Base-by-base conservation (phyloP, 2,797 vertebrate genomes). In the Chloroceryle inda region DNA sequence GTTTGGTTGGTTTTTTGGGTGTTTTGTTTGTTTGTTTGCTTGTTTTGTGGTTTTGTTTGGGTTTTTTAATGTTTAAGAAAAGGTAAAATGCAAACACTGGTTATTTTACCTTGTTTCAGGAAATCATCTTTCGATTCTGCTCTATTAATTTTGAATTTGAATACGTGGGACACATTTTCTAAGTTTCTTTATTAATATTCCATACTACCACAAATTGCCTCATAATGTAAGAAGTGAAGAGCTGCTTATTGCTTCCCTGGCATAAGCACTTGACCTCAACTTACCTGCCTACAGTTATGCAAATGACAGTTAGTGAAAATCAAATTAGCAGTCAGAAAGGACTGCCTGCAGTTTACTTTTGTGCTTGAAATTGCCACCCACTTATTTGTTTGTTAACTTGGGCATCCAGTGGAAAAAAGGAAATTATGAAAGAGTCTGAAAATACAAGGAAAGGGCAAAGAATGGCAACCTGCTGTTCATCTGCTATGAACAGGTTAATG, bases 311-410 rank as follows among this genome's bases (percentile, higher is more conserved):
- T 74, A 94, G 85, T 87, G 93, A 96, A 96, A 96, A 96, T 90
- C 67, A 94, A 92, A 94, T 86, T 69, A 93, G 88, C 74, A 50
- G 29, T 85, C 77, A 67, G 72, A 96, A 92, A 95, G 20, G 47
- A 77, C 92, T 93, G 75, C 72, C 35, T 78, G 45, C 77, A 76
- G 27, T 35, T 92, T 88, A 50, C 35, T 53, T 96, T 88, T 94
- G 61, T 93, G 31, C 76, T 68, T 91, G 52, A 80, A 89, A 81
- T 61, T 95, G 71, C 83, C 90, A 88, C 61, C 64, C 52, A 68
- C 77, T 94, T 97, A 81, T 81, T 93, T 96, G 61, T 92, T 95
- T 92, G 59, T 94, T 96, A 94, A 96, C 50, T 77, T 58, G 59
- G 77, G 62, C 61, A 82, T 89, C 59, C 85, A 69, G 20, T 83